Conservation (phyloP, 2,888 invertebrate genomes). For the Strigamia crassipes region DNA sequence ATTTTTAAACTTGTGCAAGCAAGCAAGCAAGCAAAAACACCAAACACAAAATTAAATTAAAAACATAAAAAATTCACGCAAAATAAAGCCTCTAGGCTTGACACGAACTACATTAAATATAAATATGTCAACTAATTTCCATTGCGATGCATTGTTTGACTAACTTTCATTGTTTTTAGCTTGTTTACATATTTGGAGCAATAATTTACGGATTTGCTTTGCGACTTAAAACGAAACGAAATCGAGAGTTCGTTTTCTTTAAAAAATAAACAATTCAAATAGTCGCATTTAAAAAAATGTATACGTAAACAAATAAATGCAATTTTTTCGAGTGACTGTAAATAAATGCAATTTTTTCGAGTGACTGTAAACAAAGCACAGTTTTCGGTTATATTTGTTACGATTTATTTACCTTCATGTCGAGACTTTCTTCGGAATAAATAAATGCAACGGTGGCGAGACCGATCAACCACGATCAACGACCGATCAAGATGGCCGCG, state of each 20-base stretch:
- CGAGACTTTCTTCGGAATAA: no score
- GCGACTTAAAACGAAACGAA: background rate
- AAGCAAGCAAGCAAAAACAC: background rate
- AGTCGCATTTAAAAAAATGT: no score
- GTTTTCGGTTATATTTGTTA: no score
- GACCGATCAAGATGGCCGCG: conserved; percentile 5
- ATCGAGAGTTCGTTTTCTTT: background rate
- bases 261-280: no score
- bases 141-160: conserved; percentile 23
- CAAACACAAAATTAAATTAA: conserved; percentile 40
- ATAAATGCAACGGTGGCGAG: background rate
- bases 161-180: conserved; percentile 10
- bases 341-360: no score
- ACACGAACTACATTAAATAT: conserved; percentile 28
- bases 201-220: conserved; percentile 3
- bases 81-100: conserved; percentile 5
- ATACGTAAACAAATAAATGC: no score
- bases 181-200: conserved; percentile 7
- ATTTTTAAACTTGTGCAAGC: conserved; percentile 26
- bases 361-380: background rate
- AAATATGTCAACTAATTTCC: conserved; percentile 34
- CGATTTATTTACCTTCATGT: no score
- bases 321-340: no score
- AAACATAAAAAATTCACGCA: conserved; percentile 32
- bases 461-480: background rate